These are phyloP conservation scores for Ageneiosus marmoratus DNA, from an alignment of 2,113 vertebrate genomes.

Conservation along the genomic window DNA sequence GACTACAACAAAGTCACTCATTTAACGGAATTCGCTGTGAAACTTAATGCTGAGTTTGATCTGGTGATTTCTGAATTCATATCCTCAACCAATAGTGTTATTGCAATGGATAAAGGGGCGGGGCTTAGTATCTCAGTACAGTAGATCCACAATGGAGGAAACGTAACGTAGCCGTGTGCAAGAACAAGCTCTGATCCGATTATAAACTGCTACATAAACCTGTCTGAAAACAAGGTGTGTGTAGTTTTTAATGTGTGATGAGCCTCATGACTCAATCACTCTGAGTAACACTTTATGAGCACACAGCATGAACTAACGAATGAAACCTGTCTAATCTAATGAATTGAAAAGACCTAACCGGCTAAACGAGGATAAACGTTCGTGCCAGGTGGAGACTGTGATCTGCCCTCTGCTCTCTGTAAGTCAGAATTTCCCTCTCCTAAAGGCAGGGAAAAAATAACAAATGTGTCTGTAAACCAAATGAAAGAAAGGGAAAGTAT, in stretches of 20 bases:
- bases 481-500: slow-evolving; percentile 46
- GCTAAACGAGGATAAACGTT: neutral
- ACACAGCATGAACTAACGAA: neutral
- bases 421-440: slow-evolving; percentile 41
- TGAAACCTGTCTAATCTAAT: neutral
- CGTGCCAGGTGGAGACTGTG: slow-evolving; percentile 42
- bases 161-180: too few species aligned
- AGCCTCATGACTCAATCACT: neutral
- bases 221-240: too few species aligned
- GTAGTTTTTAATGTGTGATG: neutral
- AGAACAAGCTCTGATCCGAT: too few species aligned
- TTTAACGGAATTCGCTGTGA: too few species aligned
- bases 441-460: slow-evolving; percentile 45
- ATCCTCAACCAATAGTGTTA: too few species aligned
- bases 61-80: too few species aligned
- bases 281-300: neutral
- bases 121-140: too few species aligned
- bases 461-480: slow-evolving; percentile 38
- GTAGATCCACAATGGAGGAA: too few species aligned
- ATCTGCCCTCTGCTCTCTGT: slow-evolving; percentile 31
- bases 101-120: too few species aligned
- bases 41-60: too few species aligned
- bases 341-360: neutral
- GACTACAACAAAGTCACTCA: too few species aligned
- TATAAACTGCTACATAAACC: too few species aligned